These are phyloP conservation scores for Eulemur mongoz DNA, from an alignment of 2,797 vertebrate genomes.

Conservation along the genomic window DNA sequence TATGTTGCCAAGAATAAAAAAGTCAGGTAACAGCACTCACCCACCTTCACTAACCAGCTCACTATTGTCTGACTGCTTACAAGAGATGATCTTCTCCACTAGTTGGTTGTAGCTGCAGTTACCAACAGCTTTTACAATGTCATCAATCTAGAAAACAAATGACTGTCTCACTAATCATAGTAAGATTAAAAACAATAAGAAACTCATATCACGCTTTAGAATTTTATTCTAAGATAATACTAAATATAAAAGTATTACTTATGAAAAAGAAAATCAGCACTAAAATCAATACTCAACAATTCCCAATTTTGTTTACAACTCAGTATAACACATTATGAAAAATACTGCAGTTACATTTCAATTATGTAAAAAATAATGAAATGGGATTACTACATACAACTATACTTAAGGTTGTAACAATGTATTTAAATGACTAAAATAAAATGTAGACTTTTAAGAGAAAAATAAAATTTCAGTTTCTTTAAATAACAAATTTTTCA, in stretches of 20 bases:
- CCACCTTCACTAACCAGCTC: constrained; percentile 97
- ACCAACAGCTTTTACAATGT: constrained; percentile 97
- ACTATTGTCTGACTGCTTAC: constrained; percentile 97
- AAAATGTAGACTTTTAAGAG: neutral
- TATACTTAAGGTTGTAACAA: constrained; percentile 32
- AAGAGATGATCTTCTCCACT: constrained; percentile 99
- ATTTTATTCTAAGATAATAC: neutral
- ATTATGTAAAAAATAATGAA: constrained; percentile 41
- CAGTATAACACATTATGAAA: constrained; percentile 21
- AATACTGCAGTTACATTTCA: constrained; percentile 14
- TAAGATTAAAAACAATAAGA: constrained; percentile 67
- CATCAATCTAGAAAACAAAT: constrained; percentile 90
- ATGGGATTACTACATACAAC: neutral
- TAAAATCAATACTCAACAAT: constrained; percentile 27
- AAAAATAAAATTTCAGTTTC: neutral
- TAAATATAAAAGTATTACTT: constrained; percentile 29
- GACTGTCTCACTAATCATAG: constrained; percentile 54
- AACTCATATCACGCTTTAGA: neutral
- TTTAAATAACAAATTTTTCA: neutral
- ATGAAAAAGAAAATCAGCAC: neutral
- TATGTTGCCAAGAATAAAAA: constrained; percentile 11
- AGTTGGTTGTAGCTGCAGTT: constrained; percentile 99
- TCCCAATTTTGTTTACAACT: constrained; percentile 36
- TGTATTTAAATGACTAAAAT: constrained; percentile 51
- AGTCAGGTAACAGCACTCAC: constrained; percentile 69